Evolutionary conservation across 2,797 vertebrate species (phyloP).

Genomic region (Sebastes matsubarae): DNA sequence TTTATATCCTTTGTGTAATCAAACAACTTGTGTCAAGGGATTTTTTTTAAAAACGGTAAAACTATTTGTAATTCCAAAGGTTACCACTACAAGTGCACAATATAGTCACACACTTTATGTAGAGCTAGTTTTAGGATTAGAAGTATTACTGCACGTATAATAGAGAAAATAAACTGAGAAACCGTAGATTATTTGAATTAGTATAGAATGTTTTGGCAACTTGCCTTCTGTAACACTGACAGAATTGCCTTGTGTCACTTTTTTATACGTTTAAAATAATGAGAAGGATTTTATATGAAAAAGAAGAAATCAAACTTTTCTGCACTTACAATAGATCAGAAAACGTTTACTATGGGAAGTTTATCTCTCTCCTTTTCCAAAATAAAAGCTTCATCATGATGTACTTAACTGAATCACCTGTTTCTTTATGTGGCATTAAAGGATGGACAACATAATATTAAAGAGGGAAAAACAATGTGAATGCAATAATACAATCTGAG

Average conservation of each 20-base stretch:
- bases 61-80: conserved; percentile 83
- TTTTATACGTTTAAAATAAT: conserved; percentile 83
- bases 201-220: conserved; percentile 83
- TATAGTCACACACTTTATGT: conserved; percentile 82
- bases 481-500: neutral
- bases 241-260: conserved; percentile 85
- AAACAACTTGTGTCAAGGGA: conserved; percentile 67
- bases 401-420: conserved; percentile 31
- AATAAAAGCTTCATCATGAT: conserved; percentile 82
- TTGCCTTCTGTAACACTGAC: conserved; percentile 84
- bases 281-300: conserved; percentile 83
- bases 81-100: conserved; percentile 84
- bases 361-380: conserved; percentile 83
- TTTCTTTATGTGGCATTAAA: conserved; percentile 13
- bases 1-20: conserved; percentile 75
- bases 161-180: conserved; percentile 76
- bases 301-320: conserved; percentile 76
- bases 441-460: neutral
- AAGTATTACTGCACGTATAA: conserved; percentile 84
- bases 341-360: conserved; percentile 83
- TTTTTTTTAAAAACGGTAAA: conserved; percentile 66
- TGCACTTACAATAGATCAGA: conserved; percentile 78
- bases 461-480: neutral
- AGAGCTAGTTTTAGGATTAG: conserved; percentile 82
- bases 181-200: conserved; percentile 81